Evolutionary conservation across 2,113 vertebrate genomes (phyloP).

Genomic region (Orthonyx spaldingii): DNA sequence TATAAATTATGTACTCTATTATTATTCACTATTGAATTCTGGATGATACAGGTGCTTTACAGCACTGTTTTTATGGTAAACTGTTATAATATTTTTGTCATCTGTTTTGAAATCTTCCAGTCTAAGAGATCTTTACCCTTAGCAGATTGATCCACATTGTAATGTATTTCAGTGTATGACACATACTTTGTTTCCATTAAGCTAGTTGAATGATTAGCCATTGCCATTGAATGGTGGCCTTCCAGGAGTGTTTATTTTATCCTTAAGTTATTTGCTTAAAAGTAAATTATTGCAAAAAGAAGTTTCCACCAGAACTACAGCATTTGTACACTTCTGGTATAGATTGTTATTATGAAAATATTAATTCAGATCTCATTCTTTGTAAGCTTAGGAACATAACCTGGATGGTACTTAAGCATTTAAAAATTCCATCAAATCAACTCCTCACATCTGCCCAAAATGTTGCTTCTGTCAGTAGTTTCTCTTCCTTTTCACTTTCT

Average conservation of each 20-base stretch:
- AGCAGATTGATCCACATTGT: not conserved
- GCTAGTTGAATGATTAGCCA: not conserved
- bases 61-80: not conserved
- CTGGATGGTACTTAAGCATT: not conserved
- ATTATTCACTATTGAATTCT: not conserved
- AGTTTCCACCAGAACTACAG: not conserved
- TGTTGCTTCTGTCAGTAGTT: not conserved
- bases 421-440: not conserved
- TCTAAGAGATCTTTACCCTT: not conserved
- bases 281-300: not conserved
- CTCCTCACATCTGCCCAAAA: not conserved
- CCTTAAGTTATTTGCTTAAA: not conserved
- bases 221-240: not conserved
- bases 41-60: not conserved
- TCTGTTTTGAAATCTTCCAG: not conserved
- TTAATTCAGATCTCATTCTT: not conserved
- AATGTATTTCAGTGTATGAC: not conserved
- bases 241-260: not conserved
- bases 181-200: not conserved
- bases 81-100: not conserved
- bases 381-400: not conserved
- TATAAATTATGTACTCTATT: not conserved
- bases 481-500: not conserved
- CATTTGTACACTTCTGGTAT: not conserved
- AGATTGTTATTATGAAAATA: not conserved